These are phyloP conservation scores for Caerostris darwini DNA, from an alignment of 1,140 invertebrate genomes.

Conservation along the genomic window DNA sequence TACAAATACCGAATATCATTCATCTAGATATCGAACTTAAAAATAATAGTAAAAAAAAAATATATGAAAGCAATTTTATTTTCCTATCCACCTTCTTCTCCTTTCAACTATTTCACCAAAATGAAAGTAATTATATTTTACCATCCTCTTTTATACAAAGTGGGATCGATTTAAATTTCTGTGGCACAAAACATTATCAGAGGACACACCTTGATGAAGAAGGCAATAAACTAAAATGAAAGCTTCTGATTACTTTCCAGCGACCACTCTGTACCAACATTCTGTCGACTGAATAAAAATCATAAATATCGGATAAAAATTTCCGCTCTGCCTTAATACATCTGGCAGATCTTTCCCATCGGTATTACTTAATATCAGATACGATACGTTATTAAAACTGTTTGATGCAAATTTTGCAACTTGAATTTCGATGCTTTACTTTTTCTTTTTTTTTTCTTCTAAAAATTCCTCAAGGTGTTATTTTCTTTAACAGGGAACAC, in stretches of 20 bases:
- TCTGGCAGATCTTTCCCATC: not conserved
- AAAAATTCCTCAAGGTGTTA: conserved; percentile 42
- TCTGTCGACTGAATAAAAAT: not conserved
- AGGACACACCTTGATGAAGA: not conserved
- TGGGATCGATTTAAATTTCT: conserved; percentile 11
- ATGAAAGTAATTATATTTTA: conserved; percentile 32
- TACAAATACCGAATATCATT: not conserved
- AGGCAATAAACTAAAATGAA: conserved; percentile 49
- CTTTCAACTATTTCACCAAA: not conserved
- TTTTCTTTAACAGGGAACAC: conserved; percentile 1
- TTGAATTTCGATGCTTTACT: not conserved
- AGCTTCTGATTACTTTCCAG: conserved; percentile 11
- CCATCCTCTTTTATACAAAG: not conserved
- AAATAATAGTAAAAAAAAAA: not conserved
- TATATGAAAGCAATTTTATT: not conserved
- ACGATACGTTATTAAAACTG: conserved; percentile 38
- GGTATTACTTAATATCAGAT: conserved; percentile 51
- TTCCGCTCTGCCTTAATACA: not conserved
- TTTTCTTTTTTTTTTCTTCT: not conserved
- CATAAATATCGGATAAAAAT: conserved; percentile 50
- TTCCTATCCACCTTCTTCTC: not conserved
- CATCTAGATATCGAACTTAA: not conserved
- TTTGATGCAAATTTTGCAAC: conserved; percentile 35
- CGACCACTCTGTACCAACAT: not conserved
- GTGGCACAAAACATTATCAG: not conserved